Evolutionary conservation across 2,888 invertebrate genomes (phyloP), one percentile per base, ranked within the genome.

Genomic region (Seira ritae): DNA sequence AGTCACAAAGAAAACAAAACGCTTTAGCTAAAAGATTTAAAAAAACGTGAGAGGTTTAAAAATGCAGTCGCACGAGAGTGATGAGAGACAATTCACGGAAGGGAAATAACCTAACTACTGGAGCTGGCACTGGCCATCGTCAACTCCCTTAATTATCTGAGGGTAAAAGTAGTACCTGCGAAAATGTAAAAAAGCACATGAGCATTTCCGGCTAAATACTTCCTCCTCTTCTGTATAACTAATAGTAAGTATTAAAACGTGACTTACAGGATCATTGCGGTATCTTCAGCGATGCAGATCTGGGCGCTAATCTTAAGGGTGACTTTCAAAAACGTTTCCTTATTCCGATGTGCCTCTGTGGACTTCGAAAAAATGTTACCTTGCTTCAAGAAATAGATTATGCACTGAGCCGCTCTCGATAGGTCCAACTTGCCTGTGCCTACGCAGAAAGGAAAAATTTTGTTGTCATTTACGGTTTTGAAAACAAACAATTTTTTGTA

Each of bases 341-440:
- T 86, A 42, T 76, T 80, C 19, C 82, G 23, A 15, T 83, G 83
- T 4, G 83, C 77, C 31, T 83, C 76, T 31, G 31, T n/a, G n/a
- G n/a, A n/a, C n/a, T n/a, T n/a, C 31, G 8, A 31, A 31, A 31
- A 8, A 31, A 31, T 4, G 31, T 31, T 31, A 31, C 31, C 31
- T 74, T 87, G 80, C 60, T 87, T 87, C 37, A 87, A 82, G 76
- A 87, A 87, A 74, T 85, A 85, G 66, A 87, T 87, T 73, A 87
- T 85, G 19, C 85, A 62, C 37, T 85, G 85, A 17, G 86, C 85
- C 31, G 84, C 84, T 69, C 81, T 84, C 50, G 85, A 85, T 10
- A 85, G 84, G 65, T 85, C 85, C 84, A 87, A 76, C 73, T 87
- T 87, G 65, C 86, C 85, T 37, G 86, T 84, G 12, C 80, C 86